Evolutionary conservation across 2,888 invertebrate genomes (phyloP), one percentile per base, ranked within the genome.

Genomic region (Clusia tigrina): DNA sequence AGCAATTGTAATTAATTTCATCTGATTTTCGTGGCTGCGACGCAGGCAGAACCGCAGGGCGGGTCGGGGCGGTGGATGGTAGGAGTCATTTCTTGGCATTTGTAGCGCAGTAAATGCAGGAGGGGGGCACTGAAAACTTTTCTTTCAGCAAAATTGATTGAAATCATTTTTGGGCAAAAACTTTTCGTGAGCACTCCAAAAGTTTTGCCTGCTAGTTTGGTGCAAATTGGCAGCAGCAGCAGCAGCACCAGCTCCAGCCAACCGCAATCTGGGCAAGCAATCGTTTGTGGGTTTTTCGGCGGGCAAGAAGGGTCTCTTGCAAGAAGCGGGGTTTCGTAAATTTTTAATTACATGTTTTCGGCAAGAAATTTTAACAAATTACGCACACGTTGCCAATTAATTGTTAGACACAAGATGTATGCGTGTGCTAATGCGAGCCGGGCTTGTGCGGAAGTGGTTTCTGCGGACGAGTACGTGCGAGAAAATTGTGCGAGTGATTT

Each of bases 111-210:
- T 55, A 38, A 55, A 55, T 55, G 38, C 55, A 37, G 37, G 55
- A 1, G 48, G 48, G n/a, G n/a, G 9, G 5, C 46, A 55, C 51
- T 58, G 58, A 25, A 71, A 77, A 77, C 76, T 77, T 77, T 75
- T 77, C 71, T 76, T 69, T 77, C 70, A 71, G 59, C 58, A 65
- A 74, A 77, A 77, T 77, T 75, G 76, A 75, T 76, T 74, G 24
- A 37, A 58, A 63, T 10, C 51, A 17, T 24, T 62, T 61, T 65
- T 67, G 70, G 20, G 71, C 70, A 59, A 53, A 72, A 74, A 64
- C 64, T 66, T 64, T 38, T 48, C 20, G 6, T 42, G 42, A 42
- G n/a, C n/a, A 42, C n/a, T 42, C 20, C 12, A 37, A 32, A 55
- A 37, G 32, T 55, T 6, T 12, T 12, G 32, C 24, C 20, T 12